Conservation (phyloP, 2,888 invertebrate genomes). For the Danaus chrysippus region DNA sequence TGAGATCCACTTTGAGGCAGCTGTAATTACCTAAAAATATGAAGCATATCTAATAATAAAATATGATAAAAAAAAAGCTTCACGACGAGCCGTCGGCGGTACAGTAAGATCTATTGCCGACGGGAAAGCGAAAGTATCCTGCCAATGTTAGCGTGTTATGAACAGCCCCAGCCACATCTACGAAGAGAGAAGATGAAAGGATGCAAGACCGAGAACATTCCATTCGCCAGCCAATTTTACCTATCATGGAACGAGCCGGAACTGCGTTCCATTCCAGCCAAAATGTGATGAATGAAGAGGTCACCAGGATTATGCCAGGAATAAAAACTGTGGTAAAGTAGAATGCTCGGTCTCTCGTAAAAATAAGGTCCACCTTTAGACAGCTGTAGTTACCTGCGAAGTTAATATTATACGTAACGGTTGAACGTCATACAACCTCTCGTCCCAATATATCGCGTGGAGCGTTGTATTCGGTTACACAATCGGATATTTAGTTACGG, state of each 20-base stretch:
- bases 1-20: conserved; percentile 95
- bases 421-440: conserved; percentile 30
- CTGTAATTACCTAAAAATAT: conserved; percentile 93
- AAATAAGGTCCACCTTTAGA: conserved; percentile 90
- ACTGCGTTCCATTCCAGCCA: conserved; percentile 96
- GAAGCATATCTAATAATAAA: conserved; percentile 67
- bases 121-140: conserved; percentile 55
- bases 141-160: conserved; percentile 65
- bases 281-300: conserved; percentile 92
- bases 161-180: conserved; percentile 70
- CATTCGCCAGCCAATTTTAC: conserved; percentile 77
- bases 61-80: conserved; percentile 40
- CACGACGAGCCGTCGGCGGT: conserved; percentile 32
- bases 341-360: conserved; percentile 93
- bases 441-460: conserved; percentile 2
- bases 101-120: conserved; percentile 45
- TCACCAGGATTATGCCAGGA: conserved; percentile 93
- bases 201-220: conserved; percentile 64
- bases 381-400: conserved; percentile 93
- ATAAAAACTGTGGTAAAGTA: conserved; percentile 95
- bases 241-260: conserved; percentile 93
- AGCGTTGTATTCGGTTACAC: conserved; percentile 29
- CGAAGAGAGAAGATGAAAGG: conserved; percentile 53
- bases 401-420: conserved; percentile 61
- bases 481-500: conserved; percentile 40